Evolutionary conservation across 2,888 invertebrate species (phyloP).

Genomic region (Panorpa germanica): DNA sequence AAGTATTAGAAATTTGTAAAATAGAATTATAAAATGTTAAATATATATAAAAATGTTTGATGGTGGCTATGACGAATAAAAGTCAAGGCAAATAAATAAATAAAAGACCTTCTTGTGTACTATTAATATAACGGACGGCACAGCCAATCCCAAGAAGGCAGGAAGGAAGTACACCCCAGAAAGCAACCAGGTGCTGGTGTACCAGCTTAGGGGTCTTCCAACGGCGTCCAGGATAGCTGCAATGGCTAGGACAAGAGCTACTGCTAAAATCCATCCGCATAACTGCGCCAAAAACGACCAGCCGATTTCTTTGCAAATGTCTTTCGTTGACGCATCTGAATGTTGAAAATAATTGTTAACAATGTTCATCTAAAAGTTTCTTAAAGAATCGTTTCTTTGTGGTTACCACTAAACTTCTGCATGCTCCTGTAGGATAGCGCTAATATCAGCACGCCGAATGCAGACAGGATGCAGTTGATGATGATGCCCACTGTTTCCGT

Average conservation of each 20-base stretch:
- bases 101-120: too few relatives aligned
- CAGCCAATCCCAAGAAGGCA: slow-evolving; percentile 20
- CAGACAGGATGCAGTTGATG: slow-evolving; percentile 18
- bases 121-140: too few relatives aligned
- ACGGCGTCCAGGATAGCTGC: slow-evolving; percentile 21
- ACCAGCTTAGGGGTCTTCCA: slow-evolving; percentile 36
- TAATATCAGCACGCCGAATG: slow-evolving; percentile 21
- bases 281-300: slow-evolving; percentile 11
- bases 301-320: slow-evolving; percentile 7
- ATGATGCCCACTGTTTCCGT: slow-evolving; percentile 21
- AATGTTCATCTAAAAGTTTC: slow-evolving; percentile 2
- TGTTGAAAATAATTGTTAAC: slow-evolving; percentile 7
- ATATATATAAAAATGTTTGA: too few relatives aligned
- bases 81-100: too few relatives aligned
- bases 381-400: neutral
- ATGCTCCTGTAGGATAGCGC: slow-evolving; percentile 18
- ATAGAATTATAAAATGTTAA: too few relatives aligned
- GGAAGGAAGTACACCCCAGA: slow-evolving; percentile 25
- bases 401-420: slow-evolving; percentile 15
- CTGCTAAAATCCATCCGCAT: slow-evolving; percentile 17
- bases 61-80: too few relatives aligned
- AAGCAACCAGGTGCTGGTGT: slow-evolving; percentile 30
- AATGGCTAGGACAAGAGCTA: slow-evolving; percentile 24
- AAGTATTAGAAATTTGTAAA: too few relatives aligned
- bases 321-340: too few relatives aligned